phyloP scores from a whole-genome alignment of 2,888 invertebrate genomes.

The Drosophila villosipedis region DNA sequence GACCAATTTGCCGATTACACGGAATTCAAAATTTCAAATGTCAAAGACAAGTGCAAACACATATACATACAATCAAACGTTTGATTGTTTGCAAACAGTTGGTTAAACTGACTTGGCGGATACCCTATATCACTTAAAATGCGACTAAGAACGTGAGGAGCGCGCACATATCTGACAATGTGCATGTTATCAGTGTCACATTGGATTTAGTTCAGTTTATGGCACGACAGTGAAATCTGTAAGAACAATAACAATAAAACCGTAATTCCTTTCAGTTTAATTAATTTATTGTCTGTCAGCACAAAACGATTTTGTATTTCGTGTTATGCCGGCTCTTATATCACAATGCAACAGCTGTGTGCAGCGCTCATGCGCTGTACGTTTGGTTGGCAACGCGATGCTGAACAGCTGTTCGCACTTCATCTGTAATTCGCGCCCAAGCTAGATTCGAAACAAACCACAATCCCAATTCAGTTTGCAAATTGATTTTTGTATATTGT shows the following conservation, averaged over 20 bases:
- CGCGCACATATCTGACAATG: background rate
- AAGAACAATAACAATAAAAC: constrained; percentile 11
- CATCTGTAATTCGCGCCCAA: constrained; percentile 22
- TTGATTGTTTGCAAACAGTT: constrained; percentile 16
- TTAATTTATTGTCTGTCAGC: constrained; percentile 4
- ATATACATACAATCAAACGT: background rate
- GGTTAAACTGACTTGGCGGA: constrained; percentile 6
- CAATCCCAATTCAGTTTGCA: constrained; percentile 5
- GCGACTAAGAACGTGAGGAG: background rate
- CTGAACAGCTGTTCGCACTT: constrained; percentile 53
- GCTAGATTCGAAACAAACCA: constrained; percentile 1
- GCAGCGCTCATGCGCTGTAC: constrained; percentile 9
- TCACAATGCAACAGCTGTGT: constrained; percentile 44
- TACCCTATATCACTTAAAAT: constrained; percentile 35
- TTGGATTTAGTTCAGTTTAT: constrained; percentile 26
- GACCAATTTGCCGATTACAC: constrained; percentile 45
- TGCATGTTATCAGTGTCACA: background rate
- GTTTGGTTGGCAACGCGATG: constrained; percentile 62
- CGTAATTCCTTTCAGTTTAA: constrained; percentile 30
- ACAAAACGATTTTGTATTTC: constrained; percentile 22
- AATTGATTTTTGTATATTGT: constrained; percentile 51
- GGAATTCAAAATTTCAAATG: constrained; percentile 40
- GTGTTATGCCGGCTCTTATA: constrained; percentile 39
- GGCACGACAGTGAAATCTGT: background rate
- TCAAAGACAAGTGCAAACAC: constrained; percentile 17